Evolutionary conservation across 1,140 invertebrate genomes (phyloP).

Genomic region (Steinernema feltiae): DNA sequence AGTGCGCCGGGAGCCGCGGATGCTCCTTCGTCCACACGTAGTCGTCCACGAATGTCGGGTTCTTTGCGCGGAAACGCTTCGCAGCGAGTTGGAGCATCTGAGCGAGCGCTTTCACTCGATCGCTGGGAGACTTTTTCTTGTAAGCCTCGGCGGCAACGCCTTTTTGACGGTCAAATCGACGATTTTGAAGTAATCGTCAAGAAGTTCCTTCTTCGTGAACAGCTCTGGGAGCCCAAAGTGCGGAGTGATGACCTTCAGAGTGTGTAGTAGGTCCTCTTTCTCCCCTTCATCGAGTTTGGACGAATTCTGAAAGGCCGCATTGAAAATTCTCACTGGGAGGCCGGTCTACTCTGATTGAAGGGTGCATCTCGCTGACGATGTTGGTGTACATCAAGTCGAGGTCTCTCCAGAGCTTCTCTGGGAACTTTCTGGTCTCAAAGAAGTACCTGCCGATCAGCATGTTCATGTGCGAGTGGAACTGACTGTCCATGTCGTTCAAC

Average conservation of each 20-base stretch:
- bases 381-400: background rate
- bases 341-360: background rate
- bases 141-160: background rate
- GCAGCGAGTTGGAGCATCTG: constrained; percentile 1
- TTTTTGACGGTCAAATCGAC: background rate
- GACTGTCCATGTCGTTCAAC: background rate
- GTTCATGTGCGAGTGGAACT: constrained; percentile 5
- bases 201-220: background rate
- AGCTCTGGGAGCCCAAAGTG: background rate
- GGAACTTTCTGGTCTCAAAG: background rate
- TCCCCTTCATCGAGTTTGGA: background rate
- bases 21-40: background rate
- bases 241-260: background rate
- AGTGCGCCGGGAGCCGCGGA: background rate
- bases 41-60: background rate
- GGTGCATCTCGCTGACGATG: background rate
- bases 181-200: background rate
- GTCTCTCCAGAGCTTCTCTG: background rate
- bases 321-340: background rate
- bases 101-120: background rate
- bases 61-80: background rate
- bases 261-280: background rate
- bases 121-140: background rate
- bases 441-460: background rate
- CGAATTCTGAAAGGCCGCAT: background rate